These are phyloP conservation scores for Epinephelus cyanopodus DNA, from an alignment of 2,113 vertebrate species.

Conservation along the genomic window DNA sequence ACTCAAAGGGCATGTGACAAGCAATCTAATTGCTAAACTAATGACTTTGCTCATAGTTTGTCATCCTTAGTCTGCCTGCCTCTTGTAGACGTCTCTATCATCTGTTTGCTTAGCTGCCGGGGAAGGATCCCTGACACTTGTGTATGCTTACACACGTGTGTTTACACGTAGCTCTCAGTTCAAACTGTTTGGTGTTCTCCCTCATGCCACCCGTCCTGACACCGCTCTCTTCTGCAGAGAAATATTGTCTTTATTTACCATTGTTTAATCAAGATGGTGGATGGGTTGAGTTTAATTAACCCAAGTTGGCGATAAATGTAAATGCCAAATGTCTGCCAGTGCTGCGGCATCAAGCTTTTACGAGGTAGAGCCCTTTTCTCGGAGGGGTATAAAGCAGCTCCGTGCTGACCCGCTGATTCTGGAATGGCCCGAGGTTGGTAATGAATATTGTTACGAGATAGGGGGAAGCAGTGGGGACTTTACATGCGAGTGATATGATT, in stretches of 20 bases:
- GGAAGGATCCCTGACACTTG: slow-evolving; percentile 12
- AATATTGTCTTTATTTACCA: slow-evolving; percentile 74
- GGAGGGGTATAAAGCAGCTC: slow-evolving; percentile 60
- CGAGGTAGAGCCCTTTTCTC: slow-evolving; percentile 63
- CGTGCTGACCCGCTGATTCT: slow-evolving; percentile 64
- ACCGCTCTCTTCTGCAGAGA: slow-evolving; percentile 35
- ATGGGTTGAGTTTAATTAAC: slow-evolving; percentile 81
- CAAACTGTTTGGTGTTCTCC: not conserved
- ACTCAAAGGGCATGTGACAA: slow-evolving; percentile 24
- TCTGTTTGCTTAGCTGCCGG: slow-evolving; percentile 33
- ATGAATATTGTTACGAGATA: slow-evolving; percentile 62
- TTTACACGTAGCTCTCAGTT: not conserved
- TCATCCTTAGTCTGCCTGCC: slow-evolving; percentile 36
- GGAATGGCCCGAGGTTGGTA: slow-evolving; percentile 43
- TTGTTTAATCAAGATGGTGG: slow-evolving; percentile 74
- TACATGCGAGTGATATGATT: slow-evolving; percentile 40
- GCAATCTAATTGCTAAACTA: slow-evolving; percentile 55
- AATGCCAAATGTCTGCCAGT: slow-evolving; percentile 78
- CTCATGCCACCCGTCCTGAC: slow-evolving; percentile 21
- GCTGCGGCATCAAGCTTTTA: slow-evolving; percentile 69
- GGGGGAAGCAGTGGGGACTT: slow-evolving; percentile 42
- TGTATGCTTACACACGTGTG: not conserved
- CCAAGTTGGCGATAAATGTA: slow-evolving; percentile 73
- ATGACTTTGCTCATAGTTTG: slow-evolving; percentile 59
- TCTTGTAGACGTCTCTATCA: slow-evolving; percentile 41